phyloP scores from a whole-genome alignment of 2,888 invertebrate genomes.

The Ectobius pallidus region DNA sequence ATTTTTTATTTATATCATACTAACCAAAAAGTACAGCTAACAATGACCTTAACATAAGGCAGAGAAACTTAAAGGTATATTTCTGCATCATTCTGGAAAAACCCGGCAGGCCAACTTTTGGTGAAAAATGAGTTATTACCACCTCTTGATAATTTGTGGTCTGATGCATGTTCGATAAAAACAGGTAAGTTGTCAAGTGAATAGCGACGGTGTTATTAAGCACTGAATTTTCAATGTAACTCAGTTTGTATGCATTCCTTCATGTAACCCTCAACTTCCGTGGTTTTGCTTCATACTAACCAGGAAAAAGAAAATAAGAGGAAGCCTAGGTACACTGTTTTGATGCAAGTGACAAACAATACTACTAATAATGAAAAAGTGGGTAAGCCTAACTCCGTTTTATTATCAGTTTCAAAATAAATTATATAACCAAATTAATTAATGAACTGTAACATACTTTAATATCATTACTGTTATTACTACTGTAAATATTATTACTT shows the following conservation, averaged over 20 bases:
- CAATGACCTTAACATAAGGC: too few species aligned
- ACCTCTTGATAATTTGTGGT: not conserved
- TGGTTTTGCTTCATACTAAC: not conserved
- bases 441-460: not conserved
- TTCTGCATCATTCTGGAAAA: too few species aligned
- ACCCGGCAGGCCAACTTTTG: not conserved
- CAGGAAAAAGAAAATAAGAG: not conserved
- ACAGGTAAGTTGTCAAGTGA: not conserved
- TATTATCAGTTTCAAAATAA: too few species aligned
- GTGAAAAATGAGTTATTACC: not conserved
- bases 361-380: not conserved
- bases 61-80: too few species aligned
- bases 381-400: not conserved
- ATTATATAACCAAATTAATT: not conserved
- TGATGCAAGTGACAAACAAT: not conserved
- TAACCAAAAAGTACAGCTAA: too few species aligned
- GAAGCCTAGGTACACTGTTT: too few species aligned
- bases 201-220: not conserved
- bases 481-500: not conserved
- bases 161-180: not conserved
- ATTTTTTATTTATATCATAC: too few species aligned
- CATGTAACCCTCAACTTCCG: not conserved
- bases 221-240: not conserved
- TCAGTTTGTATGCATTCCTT: not conserved
- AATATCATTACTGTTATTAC: not conserved